phyloP scores from a whole-genome alignment of 2,797 vertebrate species.

The Bradypodion ventrale region DNA sequence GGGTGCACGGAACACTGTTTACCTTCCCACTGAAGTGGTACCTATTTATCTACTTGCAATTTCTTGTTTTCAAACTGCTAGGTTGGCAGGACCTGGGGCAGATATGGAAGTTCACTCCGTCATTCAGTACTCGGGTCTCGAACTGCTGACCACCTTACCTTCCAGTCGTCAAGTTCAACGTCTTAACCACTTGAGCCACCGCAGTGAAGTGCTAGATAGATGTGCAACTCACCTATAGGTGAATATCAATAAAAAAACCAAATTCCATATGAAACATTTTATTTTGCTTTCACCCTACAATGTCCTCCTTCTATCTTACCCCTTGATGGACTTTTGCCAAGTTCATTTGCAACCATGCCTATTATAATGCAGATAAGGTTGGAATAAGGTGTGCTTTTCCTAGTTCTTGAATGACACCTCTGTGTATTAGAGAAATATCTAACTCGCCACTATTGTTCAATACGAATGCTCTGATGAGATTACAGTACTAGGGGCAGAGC shows the following conservation, averaged over 20 bases:
- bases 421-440: constrained; percentile 4
- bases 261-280: neutral
- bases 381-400: neutral
- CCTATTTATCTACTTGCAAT: too few relatives aligned
- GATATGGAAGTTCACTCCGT: too few relatives aligned
- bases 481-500: neutral
- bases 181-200: too few relatives aligned
- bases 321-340: neutral
- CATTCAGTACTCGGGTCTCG: too few relatives aligned
- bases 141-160: too few relatives aligned
- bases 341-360: neutral
- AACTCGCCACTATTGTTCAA: neutral
- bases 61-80: too few relatives aligned
- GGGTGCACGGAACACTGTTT: too few relatives aligned
- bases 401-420: neutral
- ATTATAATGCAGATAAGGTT: neutral
- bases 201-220: neutral
- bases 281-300: neutral
- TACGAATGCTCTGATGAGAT: neutral
- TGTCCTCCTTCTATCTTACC: too few relatives aligned
- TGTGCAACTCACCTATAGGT: neutral
- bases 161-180: too few relatives aligned
- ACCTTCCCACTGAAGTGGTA: too few relatives aligned
- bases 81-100: too few relatives aligned
- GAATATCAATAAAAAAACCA: neutral